phyloP scores from a whole-genome alignment of 2,797 vertebrate species.

The Eremophila alpestris region DNA sequence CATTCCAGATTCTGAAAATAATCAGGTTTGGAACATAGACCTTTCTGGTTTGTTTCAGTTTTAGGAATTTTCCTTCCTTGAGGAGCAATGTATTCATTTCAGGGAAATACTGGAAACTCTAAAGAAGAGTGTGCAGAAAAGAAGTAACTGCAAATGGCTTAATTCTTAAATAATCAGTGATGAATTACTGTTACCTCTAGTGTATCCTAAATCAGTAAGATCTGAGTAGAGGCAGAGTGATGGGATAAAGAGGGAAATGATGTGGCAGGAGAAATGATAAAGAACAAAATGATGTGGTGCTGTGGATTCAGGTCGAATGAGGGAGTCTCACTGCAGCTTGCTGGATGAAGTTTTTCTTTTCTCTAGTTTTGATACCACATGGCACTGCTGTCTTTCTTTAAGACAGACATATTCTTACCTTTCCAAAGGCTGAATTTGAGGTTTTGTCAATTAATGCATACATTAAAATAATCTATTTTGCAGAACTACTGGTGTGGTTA shows the following conservation, averaged over 20 bases:
- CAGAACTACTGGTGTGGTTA: background rate
- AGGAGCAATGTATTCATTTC: background rate
- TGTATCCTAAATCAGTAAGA: background rate
- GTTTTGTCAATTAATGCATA: background rate
- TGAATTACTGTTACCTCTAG: background rate
- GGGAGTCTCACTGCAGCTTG: background rate
- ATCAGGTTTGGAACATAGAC: background rate
- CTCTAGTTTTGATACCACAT: background rate
- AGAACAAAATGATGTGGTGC: background rate
- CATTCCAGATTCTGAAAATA: background rate
- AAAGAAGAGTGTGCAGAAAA: background rate
- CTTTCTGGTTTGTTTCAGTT: background rate
- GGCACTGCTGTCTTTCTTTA: background rate
- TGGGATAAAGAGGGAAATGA: background rate
- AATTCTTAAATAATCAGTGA: background rate
- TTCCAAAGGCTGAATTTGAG: background rate
- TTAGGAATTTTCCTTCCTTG: background rate
- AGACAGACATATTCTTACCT: background rate
- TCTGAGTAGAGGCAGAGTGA: background rate
- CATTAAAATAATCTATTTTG: background rate
- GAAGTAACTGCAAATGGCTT: background rate
- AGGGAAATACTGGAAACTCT: background rate
- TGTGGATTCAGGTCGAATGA: background rate
- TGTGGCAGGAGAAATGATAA: background rate
- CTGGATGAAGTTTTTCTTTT: background rate